Evolutionary conservation across 2,888 invertebrate species (phyloP).

Genomic region (Notocelia uddmanniana): DNA sequence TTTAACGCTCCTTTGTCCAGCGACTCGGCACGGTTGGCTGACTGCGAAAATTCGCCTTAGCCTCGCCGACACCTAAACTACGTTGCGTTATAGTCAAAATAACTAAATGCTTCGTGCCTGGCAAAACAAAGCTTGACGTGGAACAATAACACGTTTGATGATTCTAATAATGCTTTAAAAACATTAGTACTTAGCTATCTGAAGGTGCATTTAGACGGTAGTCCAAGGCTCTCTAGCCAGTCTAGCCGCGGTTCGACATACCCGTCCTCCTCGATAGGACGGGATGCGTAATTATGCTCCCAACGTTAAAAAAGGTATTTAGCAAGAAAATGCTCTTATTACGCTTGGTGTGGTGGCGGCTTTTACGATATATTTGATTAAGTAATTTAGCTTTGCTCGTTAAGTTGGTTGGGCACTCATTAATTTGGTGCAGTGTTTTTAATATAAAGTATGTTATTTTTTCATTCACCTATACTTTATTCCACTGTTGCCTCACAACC

Average conservation of each 20-base stretch:
- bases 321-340: background rate
- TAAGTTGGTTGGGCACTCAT: background rate
- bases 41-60: conserved; percentile 76
- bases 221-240: too few relatives aligned
- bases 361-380: background rate
- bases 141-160: background rate
- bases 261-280: too few relatives aligned
- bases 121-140: background rate
- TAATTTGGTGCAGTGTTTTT: too few relatives aligned
- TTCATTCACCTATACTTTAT: background rate
- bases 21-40: conserved; percentile 80
- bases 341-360: too few relatives aligned
- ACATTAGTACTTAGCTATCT: too few relatives aligned
- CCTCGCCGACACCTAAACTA: conserved; percentile 54
- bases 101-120: conserved; percentile 20
- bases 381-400: background rate
- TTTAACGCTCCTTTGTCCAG: conserved; percentile 68
- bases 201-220: too few relatives aligned
- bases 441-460: background rate
- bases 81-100: conserved; percentile 39
- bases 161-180: background rate
- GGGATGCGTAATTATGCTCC: too few relatives aligned
- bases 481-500: background rate
- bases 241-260: too few relatives aligned
- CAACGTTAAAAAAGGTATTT: background rate